Percentiles rank a stretch among this genome's conserved stretches.
These are phyloP conservation scores for Cataglyphis altisquamis DNA, from an alignment of 2,888 invertebrate genomes.

Conservation along the genomic window DNA sequence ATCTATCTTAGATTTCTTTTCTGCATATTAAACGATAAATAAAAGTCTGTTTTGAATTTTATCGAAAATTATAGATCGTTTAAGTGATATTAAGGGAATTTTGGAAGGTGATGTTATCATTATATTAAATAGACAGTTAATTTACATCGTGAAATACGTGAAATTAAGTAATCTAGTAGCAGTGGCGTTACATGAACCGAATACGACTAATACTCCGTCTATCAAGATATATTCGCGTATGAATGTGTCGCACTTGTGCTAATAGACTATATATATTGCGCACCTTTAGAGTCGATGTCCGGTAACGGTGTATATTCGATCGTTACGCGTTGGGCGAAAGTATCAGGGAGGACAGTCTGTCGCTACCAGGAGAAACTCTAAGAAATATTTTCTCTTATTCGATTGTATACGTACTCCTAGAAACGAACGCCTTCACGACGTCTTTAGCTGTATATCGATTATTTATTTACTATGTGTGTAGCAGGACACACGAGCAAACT, in stretches of 20 bases:
- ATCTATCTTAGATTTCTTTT: background rate
- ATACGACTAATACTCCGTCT: background rate
- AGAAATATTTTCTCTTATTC: constrained; percentile 68
- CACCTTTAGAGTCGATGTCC: constrained; percentile 47
- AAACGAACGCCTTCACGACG: constrained; percentile 42
- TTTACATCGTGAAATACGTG: background rate
- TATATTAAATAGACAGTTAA: background rate
- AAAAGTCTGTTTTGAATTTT: background rate
- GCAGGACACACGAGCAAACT: background rate
- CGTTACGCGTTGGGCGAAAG: constrained; percentile 69
- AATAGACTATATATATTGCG: constrained; percentile 21
- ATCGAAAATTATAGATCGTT: background rate
- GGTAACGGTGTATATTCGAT: constrained; percentile 67
- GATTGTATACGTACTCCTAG: constrained; percentile 54
- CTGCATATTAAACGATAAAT: background rate
- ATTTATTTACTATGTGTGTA: background rate
- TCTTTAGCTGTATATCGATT: constrained; percentile 11
- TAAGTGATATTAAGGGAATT: background rate
- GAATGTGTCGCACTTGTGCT: constrained; percentile 15
- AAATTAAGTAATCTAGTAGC: background rate
- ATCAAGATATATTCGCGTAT: no score
- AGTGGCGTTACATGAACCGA: background rate
- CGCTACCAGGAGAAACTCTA: constrained; percentile 73
- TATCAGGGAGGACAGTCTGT: constrained; percentile 63
- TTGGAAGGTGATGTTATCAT: background rate